Evolutionary conservation across 2,113 vertebrate genomes (phyloP).

Genomic region (Brachypteracias leptosomus): DNA sequence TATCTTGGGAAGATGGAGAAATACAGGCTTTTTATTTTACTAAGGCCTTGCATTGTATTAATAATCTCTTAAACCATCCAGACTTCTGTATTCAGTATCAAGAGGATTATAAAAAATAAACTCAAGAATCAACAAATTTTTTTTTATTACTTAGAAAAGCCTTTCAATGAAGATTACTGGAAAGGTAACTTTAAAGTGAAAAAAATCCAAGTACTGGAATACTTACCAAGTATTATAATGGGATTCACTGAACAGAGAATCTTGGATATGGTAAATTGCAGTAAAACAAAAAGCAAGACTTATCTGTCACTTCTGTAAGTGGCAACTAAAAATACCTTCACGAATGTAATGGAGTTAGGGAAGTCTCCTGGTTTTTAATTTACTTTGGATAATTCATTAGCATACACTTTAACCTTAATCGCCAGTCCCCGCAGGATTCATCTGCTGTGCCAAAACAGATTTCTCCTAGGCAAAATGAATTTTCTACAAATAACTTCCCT

Average conservation of each 20-base stretch:
- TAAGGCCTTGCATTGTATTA: background rate
- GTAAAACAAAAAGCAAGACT: background rate
- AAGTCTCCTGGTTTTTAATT: slow-evolving; percentile 43
- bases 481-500: slow-evolving; percentile 21
- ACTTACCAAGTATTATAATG: background rate
- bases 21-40: background rate
- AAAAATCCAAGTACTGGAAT: background rate
- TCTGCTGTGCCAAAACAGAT: slow-evolving; percentile 15
- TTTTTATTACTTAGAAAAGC: background rate
- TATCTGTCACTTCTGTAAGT: background rate
- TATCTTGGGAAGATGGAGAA: background rate
- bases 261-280: background rate
- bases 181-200: background rate
- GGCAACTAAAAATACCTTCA: background rate
- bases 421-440: background rate
- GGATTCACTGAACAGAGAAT: background rate
- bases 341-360: background rate
- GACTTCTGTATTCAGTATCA: background rate
- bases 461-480: slow-evolving; percentile 52
- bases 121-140: background rate
- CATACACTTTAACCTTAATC: slow-evolving; percentile 38
- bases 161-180: background rate
- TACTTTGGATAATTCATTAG: slow-evolving; percentile 44
- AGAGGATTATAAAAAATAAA: background rate
- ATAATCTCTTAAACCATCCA: background rate